A percentile compares a stretch with the other conserved stretches of the same genome.
Conservation (phyloP, 2,888 invertebrate genomes). For the Taenaris catops region DNA sequence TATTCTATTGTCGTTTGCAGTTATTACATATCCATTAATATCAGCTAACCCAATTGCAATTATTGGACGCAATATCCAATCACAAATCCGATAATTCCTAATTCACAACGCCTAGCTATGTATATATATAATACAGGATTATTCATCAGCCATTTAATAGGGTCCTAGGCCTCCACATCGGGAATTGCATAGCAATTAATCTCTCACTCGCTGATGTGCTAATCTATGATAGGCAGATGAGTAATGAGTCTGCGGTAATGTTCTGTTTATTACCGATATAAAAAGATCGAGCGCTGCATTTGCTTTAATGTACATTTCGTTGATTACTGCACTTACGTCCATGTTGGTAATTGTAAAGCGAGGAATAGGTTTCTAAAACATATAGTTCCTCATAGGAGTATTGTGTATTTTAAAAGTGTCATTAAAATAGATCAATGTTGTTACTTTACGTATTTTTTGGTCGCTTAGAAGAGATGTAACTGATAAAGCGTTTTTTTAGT, state of each 20-base stretch:
- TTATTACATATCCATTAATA: no score
- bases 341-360: no score
- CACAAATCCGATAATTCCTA: constrained; percentile 15
- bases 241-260: constrained; percentile 39
- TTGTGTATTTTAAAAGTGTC: no score
- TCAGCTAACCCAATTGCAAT: no score
- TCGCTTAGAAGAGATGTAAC: no score
- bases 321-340: constrained; percentile 6
- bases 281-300: constrained; percentile 9
- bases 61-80: constrained; percentile 16
- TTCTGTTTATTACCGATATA: constrained; percentile 13
- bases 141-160: constrained; percentile 27
- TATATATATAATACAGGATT: constrained; percentile 19
- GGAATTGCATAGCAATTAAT: constrained; percentile 45
- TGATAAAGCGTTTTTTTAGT: no score
- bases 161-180: constrained; percentile 28
- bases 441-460: no score
- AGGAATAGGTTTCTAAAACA: no score
- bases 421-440: no score
- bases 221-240: constrained; percentile 57
- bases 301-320: constrained; percentile 3
- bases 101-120: constrained; percentile 4
- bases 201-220: constrained; percentile 44
- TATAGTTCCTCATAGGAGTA: no score
- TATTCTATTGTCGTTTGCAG: no score